These are phyloP conservation scores for Galendromus occidentalis DNA, from an alignment of 1,140 invertebrate genomes.

Conservation along the genomic window DNA sequence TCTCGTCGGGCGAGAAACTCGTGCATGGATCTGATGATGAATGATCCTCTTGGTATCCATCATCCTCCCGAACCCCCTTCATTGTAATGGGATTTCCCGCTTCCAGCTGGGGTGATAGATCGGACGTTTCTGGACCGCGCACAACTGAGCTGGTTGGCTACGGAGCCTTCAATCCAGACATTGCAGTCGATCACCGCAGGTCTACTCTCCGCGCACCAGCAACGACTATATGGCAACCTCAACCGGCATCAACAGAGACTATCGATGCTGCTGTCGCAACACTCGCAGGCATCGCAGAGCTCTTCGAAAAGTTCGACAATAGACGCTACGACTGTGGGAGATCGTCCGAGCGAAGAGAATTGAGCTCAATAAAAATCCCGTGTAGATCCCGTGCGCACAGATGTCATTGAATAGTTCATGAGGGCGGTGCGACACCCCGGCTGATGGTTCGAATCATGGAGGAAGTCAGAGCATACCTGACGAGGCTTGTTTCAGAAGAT, in stretches of 20 bases:
- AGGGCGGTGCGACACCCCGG: too few relatives aligned
- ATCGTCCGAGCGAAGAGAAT: neutral
- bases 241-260: neutral
- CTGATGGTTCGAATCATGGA: too few relatives aligned
- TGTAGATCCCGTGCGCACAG: too few relatives aligned
- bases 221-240: neutral
- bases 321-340: neutral
- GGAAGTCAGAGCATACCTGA: too few relatives aligned
- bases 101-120: constrained; percentile 14
- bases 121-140: constrained; percentile 10
- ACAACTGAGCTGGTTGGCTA: constrained; percentile 12
- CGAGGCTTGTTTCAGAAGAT: too few relatives aligned
- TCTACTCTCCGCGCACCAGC: neutral
- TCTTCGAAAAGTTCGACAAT: neutral
- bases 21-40: too few relatives aligned
- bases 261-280: neutral
- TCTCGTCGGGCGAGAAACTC: neutral
- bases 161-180: neutral
- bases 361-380: neutral
- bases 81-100: too few relatives aligned
- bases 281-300: neutral
- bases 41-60: too few relatives aligned
- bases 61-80: neutral
- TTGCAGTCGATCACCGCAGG: neutral
- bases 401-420: too few relatives aligned